Evolutionary conservation across 2,888 invertebrate species (phyloP), one percentile per base, ranked within the genome.

Genomic region (Octonoba sinensis): DNA sequence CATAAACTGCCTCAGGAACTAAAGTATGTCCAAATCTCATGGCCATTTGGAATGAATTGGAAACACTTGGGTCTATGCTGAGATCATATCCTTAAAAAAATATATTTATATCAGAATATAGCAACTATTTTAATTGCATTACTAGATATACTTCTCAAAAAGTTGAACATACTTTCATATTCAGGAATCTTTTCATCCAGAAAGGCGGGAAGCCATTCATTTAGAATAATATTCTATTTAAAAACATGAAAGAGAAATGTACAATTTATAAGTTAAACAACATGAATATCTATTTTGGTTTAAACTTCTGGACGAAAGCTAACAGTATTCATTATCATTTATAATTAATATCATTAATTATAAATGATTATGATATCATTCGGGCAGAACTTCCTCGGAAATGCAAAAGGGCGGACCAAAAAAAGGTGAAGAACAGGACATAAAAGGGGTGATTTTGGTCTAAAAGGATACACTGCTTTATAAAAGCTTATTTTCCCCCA

Each of bases 1-100:
- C n/a, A 62, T 90, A 90, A 0, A 91, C 90, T 15, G 91, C 91
- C 46, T 91, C 90, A 20, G 91, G 90, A 11, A 92, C 91, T 49
- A 92, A 87, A 2, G 92, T 91, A 85, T 91, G 91, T 0, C 91
- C 91, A 87, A 91, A 92, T 84, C 91, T 88, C 89, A 92, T 91
- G 3, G 92, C 92, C 8, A 91, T 91, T 87, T 92, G 91, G 85
- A 92, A 92, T 84, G 91, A 90, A 84, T 91, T 91, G 75, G 91
- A 91, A 56, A 92, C 91, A 86, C 91, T 91, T 6, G 92, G 91
- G 87, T 92, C 90, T 51, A 91, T 87, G 75, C 88, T 88, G 1
- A 91, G 89, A 85, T 91, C 88, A 86, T 92, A 92, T 69, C 88
- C 89, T 87, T 66, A 84, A 88, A 87, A 54, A 75, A 16, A 56